Percentiles rank a stretch among this genome's conserved stretches.
Conservation (phyloP, 2,113 vertebrate species). For the Sphaerodactylus townsendi region DNA sequence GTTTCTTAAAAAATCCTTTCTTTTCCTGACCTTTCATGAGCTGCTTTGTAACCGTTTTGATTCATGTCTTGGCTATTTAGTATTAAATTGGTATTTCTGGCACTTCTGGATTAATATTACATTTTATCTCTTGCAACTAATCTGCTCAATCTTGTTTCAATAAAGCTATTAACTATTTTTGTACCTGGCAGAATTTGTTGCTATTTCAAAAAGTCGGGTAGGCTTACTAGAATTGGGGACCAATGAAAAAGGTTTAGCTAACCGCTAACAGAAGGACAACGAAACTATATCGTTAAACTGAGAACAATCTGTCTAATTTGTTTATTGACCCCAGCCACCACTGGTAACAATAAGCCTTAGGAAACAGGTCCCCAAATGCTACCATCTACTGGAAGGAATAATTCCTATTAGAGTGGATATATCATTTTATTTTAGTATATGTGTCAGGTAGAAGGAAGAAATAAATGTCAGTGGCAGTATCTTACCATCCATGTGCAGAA, state of each 20-base stretch:
- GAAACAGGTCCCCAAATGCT: neutral
- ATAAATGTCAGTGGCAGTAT: neutral
- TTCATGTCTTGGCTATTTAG: conserved; percentile 25
- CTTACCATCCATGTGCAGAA: too few relatives aligned
- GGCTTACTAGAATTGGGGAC: neutral
- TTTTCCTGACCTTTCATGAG: conserved; percentile 19
- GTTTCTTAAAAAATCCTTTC: neutral
- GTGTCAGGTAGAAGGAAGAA: neutral
- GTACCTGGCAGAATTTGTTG: conserved; percentile 23
- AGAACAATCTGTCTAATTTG: neutral
- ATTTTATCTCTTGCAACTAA: conserved; percentile 9
- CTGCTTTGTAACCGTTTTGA: neutral
- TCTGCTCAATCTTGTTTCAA: conserved; percentile 18
- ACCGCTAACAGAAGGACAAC: neutral
- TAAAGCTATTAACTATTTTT: conserved; percentile 17
- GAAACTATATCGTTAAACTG: neutral
- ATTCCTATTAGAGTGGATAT: neutral
- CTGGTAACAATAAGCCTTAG: neutral
- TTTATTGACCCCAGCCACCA: fast-evolving
- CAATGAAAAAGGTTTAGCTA: neutral
- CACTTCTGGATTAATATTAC: conserved; percentile 10
- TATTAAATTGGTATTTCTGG: neutral
- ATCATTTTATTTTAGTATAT: neutral
- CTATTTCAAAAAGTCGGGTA: neutral
- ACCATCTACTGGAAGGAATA: neutral